Evolutionary conservation across 1,140 invertebrate genomes (phyloP).

Genomic region (Heterodera schachtii): DNA sequence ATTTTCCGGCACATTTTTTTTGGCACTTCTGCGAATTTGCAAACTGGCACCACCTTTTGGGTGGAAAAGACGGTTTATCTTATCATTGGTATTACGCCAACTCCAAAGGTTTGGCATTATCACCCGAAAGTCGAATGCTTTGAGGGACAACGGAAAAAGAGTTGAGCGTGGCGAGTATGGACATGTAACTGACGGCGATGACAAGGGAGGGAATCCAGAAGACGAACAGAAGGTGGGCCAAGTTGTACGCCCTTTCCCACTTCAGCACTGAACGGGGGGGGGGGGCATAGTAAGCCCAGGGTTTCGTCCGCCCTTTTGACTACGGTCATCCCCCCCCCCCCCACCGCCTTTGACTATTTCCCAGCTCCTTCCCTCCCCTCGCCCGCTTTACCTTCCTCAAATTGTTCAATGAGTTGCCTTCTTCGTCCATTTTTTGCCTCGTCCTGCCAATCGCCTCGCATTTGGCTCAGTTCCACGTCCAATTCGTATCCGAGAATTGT

Average conservation of each 20-base stretch:
- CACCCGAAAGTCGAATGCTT: constrained; percentile 15
- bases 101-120: not conserved
- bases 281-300: too few relatives aligned
- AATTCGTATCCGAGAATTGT: constrained; percentile 58
- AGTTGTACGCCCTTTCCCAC: constrained; percentile 55
- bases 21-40: not conserved
- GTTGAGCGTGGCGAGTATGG: constrained; percentile 51
- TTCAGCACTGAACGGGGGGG: constrained; percentile 6
- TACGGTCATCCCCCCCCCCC: too few relatives aligned
- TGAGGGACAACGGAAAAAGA: constrained; percentile 45
- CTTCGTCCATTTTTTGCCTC: constrained; percentile 15
- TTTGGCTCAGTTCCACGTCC: constrained; percentile 45
- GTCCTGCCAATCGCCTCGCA: constrained; percentile 20
- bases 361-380: not conserved
- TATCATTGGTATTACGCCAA: not conserved
- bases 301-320: too few relatives aligned
- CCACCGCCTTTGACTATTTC: too few relatives aligned
- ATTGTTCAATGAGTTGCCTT: constrained; percentile 38
- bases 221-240: constrained; percentile 58
- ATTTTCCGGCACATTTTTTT: not conserved
- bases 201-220: constrained; percentile 63
- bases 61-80: constrained; percentile 2
- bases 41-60: not conserved
- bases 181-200: constrained; percentile 52
- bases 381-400: constrained; percentile 20